Evolutionary conservation across 2,113 vertebrate species (phyloP).

Genomic region (Chlorocebus sabaeus): DNA sequence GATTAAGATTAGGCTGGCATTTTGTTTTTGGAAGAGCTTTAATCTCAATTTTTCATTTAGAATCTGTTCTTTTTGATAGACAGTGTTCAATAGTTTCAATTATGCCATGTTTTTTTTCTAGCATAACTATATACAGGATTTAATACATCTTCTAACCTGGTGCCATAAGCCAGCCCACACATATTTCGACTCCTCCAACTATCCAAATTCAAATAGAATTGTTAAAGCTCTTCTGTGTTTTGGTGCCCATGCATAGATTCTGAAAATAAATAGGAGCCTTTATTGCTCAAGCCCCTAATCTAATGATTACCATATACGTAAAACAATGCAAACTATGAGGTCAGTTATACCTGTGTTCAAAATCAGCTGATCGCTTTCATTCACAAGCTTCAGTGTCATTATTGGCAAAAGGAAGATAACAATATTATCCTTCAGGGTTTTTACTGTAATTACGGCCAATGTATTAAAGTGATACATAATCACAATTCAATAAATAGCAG

Average conservation of each 20-base stretch:
- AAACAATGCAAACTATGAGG: neutral
- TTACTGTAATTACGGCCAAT: neutral
- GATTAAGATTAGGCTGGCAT: neutral
- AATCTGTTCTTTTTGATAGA: neutral
- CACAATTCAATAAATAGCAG: neutral
- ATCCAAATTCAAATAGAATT: neutral
- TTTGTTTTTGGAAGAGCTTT: neutral
- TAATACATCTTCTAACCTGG: neutral
- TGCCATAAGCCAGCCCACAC: neutral
- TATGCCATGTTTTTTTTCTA: neutral
- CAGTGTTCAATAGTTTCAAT: neutral
- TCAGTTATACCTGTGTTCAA: neutral
- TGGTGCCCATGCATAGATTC: neutral
- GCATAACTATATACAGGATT: neutral
- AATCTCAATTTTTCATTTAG: neutral
- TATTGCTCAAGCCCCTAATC: neutral
- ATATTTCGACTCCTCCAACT: neutral
- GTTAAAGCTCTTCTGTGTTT: neutral
- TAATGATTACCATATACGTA: neutral
- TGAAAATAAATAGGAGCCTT: neutral
- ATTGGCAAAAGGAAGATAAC: neutral
- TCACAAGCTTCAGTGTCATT: neutral
- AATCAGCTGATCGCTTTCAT: neutral
- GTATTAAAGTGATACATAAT: neutral
- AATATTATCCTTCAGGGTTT: neutral